Base-by-base conservation (phyloP, 37 sponge, comb jelly and placozoan genomes). In the Geodia barretti region DNA sequence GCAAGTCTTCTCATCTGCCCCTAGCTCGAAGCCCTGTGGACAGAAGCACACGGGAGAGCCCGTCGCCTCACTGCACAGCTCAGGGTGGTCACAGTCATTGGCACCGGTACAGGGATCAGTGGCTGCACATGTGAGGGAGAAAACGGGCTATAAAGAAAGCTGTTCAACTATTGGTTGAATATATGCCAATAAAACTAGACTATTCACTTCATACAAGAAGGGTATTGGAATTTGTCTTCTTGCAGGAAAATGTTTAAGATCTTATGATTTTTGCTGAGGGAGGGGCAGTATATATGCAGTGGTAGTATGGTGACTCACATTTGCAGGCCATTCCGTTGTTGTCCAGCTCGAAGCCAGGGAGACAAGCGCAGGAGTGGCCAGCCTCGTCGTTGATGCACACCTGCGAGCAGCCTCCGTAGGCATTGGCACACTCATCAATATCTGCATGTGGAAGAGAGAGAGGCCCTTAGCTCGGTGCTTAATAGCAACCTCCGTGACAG, bases 381-480 rank as follows among this genome's bases (percentile, higher is more conserved):
- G 76, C 87, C 1, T 41, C 58, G 0, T 26, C 59, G 35, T 86
- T 79, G 31, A 2, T 36, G 70, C 87, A 86, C 1, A 47, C 54
- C 36, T 79, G 75, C 2, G 39, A 32, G 37, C 87, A 86, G 38
- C 47, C 67, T 11, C 41, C 34, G 32, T 29, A 8, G 28, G 0
- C 9, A 24, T 60, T 20, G 2, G 7, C 37, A 66, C 87, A 86
- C 69, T 86, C 80, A 68, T 86, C 62, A 33, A 79, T 54, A 73
- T 79, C 87, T 79, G 80, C 75, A 72, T 21, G 20, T 1, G n/a
- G n/a, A n/a, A 73, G n/a, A n/a, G n/a, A n/a, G n/a, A n/a, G n/a
- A n/a, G n/a, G n/a, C n/a, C n/a, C n/a, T n/a, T n/a, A n/a, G n/a
- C n/a, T n/a, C n/a, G n/a, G n/a, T n/a, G n/a, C n/a, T n/a, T 29